Evolutionary conservation across 2,888 invertebrate species (phyloP).

Genomic region (Pemphredon lugubris): DNA sequence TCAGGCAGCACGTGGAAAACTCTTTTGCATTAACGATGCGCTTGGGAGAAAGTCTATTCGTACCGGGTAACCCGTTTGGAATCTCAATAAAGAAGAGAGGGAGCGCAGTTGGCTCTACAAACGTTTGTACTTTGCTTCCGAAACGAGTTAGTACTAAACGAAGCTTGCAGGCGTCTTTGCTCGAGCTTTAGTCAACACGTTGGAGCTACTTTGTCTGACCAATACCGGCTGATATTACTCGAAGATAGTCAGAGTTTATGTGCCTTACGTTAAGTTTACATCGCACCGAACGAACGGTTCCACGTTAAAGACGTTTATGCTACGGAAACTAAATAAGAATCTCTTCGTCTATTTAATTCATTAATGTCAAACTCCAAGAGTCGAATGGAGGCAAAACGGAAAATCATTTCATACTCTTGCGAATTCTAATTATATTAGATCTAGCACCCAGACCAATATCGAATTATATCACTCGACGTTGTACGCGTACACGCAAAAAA

Average conservation of each 20-base stretch:
- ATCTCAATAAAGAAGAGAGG: background rate
- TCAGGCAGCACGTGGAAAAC: background rate
- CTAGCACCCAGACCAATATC: too few species aligned
- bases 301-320: too few species aligned
- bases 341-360: too few species aligned
- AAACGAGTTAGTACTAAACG: background rate
- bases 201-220: conserved; percentile 13
- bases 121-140: conserved; percentile 7
- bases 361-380: too few species aligned
- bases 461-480: too few species aligned
- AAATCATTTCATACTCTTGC: too few species aligned
- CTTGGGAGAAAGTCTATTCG: background rate
- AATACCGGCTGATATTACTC: conserved; percentile 42
- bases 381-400: too few species aligned
- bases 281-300: too few species aligned
- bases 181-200: conserved; percentile 14
- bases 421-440: too few species aligned
- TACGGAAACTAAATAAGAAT: too few species aligned
- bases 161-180: conserved; percentile 9
- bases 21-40: background rate
- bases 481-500: too few species aligned
- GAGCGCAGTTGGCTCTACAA: conserved; percentile 2
- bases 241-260: background rate
- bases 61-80: background rate
- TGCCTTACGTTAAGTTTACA: background rate